A percentile compares a stretch with the other conserved stretches of the same genome.
Evolutionary conservation across 2,113 vertebrate genomes (phyloP).

Genomic region (Solenodon paradoxus): DNA sequence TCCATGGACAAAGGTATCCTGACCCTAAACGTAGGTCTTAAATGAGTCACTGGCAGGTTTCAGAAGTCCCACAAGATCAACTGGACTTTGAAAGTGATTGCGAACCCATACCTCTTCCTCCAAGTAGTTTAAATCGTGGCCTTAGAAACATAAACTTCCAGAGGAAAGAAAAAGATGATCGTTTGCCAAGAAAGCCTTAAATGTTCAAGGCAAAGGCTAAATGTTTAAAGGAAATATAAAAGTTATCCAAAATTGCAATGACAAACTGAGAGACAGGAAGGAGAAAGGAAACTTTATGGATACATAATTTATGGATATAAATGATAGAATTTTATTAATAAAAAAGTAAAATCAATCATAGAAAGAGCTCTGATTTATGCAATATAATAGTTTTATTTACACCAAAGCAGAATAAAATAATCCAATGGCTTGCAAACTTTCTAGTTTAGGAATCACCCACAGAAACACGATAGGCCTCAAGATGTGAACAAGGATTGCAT

Average conservation of each 20-base stretch:
- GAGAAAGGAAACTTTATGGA: background rate
- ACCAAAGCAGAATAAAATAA: background rate
- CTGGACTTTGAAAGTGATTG: background rate
- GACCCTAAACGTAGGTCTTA: background rate
- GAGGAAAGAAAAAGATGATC: background rate
- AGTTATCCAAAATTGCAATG: background rate
- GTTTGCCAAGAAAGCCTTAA: background rate
- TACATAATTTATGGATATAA: background rate
- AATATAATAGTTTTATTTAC: background rate
- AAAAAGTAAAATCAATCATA: background rate
- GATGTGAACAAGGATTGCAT: background rate
- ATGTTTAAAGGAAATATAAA: background rate
- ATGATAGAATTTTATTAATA: background rate
- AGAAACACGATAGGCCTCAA: background rate
- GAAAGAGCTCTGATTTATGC: background rate
- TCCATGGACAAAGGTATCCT: background rate
- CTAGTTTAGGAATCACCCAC: background rate
- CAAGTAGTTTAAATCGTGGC: background rate
- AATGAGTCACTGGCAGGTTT: background rate
- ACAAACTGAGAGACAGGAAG: background rate
- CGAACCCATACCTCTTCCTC: background rate
- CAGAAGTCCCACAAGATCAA: background rate
- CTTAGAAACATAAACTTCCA: background rate
- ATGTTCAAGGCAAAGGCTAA: background rate
- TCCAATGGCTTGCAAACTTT: background rate